Base-by-base conservation (phyloP, 2,888 invertebrate genomes). In the Acrobasis consociella region DNA sequence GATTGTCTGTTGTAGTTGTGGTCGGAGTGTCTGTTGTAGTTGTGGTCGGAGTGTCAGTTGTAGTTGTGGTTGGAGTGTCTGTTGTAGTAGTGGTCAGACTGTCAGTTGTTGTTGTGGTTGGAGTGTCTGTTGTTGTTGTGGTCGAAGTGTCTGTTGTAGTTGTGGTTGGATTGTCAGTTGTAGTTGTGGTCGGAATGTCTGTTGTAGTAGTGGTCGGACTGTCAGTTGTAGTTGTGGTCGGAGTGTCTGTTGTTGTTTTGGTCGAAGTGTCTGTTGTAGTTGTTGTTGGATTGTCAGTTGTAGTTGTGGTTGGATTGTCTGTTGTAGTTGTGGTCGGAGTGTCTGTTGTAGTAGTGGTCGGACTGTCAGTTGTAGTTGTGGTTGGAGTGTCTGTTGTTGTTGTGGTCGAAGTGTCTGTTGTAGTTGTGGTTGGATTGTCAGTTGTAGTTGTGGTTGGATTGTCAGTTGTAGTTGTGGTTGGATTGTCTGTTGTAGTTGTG, bases 401-500 rank as follows among this genome's bases (percentile, higher is more conserved):
- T 22, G 22, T 22, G 5, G 22, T 22, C 5, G 22, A 5, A 22
- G 22, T 22, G 22, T 22, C 22, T 22, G 22, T 22, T 3, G 51
- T 5, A 8, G 16, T 51, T 51, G 16, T 17, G 22, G 49, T 49
- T 15, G 49, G 51, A 17, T 2, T 51, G 16, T 5, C 5, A 2
- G 16, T 17, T 51, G 51, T 17, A 2, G 39, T 39, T 22, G 22
- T 22, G 22, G 39, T 39, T 11, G 31, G 17, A 31, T 15, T 22
- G 22, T 65, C 64, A 5, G 63, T 50, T 0, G 62, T 64, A 0
- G 56, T 10, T 15, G 60, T 59, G 5, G 64, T 60, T 0, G 64
- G 63, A 49, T 22, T 49, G 9, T 58, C 56, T 5, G 60, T 62
- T 15, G 46, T 62, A 1, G 60, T 65, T 11, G 66, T 22, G 17